These are phyloP conservation scores for Anser cygnoides DNA, from an alignment of 2,113 vertebrate genomes.

Conservation along the genomic window DNA sequence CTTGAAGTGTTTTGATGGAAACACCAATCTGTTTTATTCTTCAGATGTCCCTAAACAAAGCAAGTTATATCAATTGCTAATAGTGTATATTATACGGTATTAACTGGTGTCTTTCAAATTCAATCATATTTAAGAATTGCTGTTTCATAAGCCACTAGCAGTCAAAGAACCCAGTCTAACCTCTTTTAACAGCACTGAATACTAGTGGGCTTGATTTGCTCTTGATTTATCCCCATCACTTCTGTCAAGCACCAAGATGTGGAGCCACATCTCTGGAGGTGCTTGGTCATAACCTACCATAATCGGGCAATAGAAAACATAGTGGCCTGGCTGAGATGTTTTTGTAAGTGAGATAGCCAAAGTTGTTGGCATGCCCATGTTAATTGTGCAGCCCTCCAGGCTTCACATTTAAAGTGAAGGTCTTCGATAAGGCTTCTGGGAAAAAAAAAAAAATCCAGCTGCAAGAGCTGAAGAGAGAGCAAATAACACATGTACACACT, in stretches of 20 bases:
- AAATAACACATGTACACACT: background rate
- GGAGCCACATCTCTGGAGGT: background rate
- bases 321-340: background rate
- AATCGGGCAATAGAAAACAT: background rate
- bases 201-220: background rate
- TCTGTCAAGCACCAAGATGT: background rate
- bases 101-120: conserved; percentile 25
- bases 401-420: background rate
- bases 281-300: background rate
- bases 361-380: background rate
- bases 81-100: background rate
- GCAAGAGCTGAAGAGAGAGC: background rate
- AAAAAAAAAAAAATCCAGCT: background rate
- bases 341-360: background rate
- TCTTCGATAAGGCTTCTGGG: background rate
- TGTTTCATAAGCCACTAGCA: background rate
- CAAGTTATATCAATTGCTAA: conserved; percentile 19
- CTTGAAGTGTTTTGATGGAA: conserved; percentile 64
- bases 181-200: background rate
- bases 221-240: background rate
- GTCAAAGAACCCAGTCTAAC: background rate
- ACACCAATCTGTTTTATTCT: conserved; percentile 52
- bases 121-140: background rate
- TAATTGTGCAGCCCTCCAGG: background rate
- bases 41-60: conserved; percentile 47